These are phyloP conservation scores for Enteromius radiatus DNA, from an alignment of 2,797 vertebrate species.

Conservation along the genomic window DNA sequence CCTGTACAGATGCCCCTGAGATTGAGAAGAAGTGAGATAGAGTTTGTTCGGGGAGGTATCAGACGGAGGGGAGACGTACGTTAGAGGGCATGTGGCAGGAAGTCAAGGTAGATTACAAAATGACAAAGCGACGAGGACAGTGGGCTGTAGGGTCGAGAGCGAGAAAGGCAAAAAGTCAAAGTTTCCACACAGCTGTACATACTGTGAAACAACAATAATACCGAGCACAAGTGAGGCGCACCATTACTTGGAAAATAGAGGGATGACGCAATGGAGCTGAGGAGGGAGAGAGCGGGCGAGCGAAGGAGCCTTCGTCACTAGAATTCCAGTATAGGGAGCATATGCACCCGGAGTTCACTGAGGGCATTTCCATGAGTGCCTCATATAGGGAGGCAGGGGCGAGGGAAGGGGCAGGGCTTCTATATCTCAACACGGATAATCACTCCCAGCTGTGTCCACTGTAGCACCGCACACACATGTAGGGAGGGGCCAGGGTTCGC, in stretches of 20 bases:
- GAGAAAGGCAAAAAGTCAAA: conserved; percentile 54
- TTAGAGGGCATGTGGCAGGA: conserved; percentile 42
- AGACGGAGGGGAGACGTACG: conserved; percentile 16
- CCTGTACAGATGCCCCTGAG: conserved; percentile 55
- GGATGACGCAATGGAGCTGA: conserved; percentile 61
- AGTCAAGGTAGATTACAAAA: conserved; percentile 35
- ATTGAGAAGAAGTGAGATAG: conserved; percentile 29
- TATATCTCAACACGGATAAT: conserved; percentile 70
- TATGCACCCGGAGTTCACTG: conserved; percentile 59
- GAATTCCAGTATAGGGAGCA: conserved; percentile 56
- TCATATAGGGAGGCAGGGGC: conserved; percentile 59
- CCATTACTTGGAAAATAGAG: conserved; percentile 57
- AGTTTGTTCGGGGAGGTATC: conserved; percentile 22
- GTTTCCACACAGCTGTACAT: conserved; percentile 65
- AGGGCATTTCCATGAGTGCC: conserved; percentile 62
- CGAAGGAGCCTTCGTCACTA: conserved; percentile 45
- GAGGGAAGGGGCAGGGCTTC: conserved; percentile 56
- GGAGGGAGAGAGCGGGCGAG: conserved; percentile 33
- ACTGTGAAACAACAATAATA: conserved; percentile 61
- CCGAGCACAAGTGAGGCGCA: conserved; percentile 51
- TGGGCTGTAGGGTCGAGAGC: background rate
- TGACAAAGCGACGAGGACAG: conserved; percentile 9
- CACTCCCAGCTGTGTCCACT: conserved; percentile 68
- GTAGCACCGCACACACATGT: conserved; percentile 38
- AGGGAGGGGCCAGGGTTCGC: conserved; percentile 43